Percentiles rank a stretch among this genome's conserved stretches.
Conservation (phyloP, 2,888 invertebrate species). For the Erebia ligea region DNA sequence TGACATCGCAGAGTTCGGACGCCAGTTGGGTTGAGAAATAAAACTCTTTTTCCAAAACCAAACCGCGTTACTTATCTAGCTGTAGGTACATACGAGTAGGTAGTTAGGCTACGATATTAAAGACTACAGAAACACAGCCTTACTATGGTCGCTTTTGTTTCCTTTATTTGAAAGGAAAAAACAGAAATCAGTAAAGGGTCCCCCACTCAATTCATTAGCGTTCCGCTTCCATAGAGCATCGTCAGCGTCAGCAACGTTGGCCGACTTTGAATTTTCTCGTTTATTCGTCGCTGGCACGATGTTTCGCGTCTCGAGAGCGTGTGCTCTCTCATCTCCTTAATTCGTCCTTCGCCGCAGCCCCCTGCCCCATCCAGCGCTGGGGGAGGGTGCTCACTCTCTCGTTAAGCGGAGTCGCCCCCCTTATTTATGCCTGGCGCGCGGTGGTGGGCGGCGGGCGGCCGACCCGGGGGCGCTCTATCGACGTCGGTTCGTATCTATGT, state of each 20-base stretch:
- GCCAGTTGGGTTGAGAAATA: slow-evolving; percentile 34
- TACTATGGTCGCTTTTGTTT: neutral
- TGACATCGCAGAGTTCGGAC: slow-evolving; percentile 68
- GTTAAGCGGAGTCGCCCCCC: slow-evolving; percentile 79
- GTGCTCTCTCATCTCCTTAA: slow-evolving; percentile 83
- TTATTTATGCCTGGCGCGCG: slow-evolving; percentile 74
- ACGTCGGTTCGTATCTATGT: slow-evolving; percentile 71
- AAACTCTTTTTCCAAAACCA: slow-evolving; percentile 7
- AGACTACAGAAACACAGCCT: neutral
- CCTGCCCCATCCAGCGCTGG: slow-evolving; percentile 73
- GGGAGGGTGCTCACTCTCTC: slow-evolving; percentile 75
- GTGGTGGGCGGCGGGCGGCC: slow-evolving; percentile 55
- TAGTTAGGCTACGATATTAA: neutral
- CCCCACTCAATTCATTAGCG: slow-evolving; percentile 33
- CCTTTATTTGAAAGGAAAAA: neutral
- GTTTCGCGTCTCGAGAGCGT: slow-evolving; percentile 79
- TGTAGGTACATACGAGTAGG: neutral
- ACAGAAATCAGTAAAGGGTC: slow-evolving; percentile 13
- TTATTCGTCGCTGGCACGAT: slow-evolving; percentile 73
- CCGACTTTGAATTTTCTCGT: slow-evolving; percentile 46
- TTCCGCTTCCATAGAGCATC: slow-evolving; percentile 30
- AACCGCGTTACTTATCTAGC: neutral
- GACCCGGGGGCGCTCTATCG: slow-evolving; percentile 61
- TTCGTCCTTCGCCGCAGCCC: slow-evolving; percentile 83
- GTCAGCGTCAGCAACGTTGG: slow-evolving; percentile 30